Evolutionary conservation across 1,140 invertebrate genomes (phyloP).

Genomic region (Brachystomella parvula): DNA sequence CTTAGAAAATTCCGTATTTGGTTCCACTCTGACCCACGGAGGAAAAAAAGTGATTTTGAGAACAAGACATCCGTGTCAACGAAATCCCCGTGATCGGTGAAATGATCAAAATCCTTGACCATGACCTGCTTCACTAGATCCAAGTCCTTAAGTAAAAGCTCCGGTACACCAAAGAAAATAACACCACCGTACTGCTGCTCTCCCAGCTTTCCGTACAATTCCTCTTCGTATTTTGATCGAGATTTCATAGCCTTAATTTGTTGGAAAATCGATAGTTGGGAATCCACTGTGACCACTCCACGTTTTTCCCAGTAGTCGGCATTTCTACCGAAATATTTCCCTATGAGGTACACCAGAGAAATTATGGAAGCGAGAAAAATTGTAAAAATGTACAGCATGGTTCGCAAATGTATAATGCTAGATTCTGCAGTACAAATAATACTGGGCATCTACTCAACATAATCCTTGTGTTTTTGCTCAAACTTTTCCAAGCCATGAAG

Average conservation of each 20-base stretch:
- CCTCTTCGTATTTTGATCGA: neutral
- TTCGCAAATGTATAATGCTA: too few relatives aligned
- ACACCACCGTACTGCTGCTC: neutral
- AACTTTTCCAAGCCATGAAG: too few relatives aligned
- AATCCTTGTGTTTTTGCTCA: too few relatives aligned
- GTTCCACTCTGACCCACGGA: constrained; percentile 38
- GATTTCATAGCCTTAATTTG: neutral
- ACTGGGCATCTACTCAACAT: too few relatives aligned
- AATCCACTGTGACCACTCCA: neutral
- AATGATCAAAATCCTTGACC: constrained; percentile 40
- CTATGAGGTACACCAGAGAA: too few relatives aligned
- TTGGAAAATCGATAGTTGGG: neutral
- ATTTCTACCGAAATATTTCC: neutral
- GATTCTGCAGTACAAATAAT: too few relatives aligned
- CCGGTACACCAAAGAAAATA: neutral
- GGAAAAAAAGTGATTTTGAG: constrained; percentile 39
- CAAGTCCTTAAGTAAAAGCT: constrained; percentile 22
- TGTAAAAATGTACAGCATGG: too few relatives aligned
- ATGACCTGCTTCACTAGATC: constrained; percentile 38
- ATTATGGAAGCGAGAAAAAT: too few relatives aligned
- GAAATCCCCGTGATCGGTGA: constrained; percentile 35
- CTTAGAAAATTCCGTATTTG: constrained; percentile 36
- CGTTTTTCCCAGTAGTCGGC: neutral
- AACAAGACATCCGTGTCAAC: constrained; percentile 20
- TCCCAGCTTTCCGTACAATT: neutral